phyloP scores from a whole-genome alignment of 2,113 vertebrate species.

The Labeo catla region DNA sequence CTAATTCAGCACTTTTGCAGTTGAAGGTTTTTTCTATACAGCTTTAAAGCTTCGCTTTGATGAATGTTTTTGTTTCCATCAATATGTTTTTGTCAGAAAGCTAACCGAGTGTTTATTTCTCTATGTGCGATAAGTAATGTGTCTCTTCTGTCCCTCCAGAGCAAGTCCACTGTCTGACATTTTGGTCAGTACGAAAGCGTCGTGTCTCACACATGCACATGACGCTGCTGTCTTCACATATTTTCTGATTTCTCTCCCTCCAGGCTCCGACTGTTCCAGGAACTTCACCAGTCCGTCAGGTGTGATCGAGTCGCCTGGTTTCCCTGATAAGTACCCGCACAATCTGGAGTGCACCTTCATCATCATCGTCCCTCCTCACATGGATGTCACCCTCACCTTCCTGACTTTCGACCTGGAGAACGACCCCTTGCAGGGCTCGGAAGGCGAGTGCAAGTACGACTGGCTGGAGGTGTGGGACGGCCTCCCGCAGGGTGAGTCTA shows the following conservation, averaged over 20 bases:
- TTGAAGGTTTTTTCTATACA: conserved; percentile 43
- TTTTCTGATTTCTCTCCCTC: conserved; percentile 13
- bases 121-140: neutral
- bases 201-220: neutral
- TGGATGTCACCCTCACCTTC: conserved; percentile 93
- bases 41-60: conserved; percentile 45
- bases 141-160: neutral
- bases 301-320: conserved; percentile 94
- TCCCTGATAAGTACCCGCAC: conserved; percentile 98
- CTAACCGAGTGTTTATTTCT: conserved; percentile 35
- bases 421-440: conserved; percentile 89
- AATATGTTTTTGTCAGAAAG: conserved; percentile 43
- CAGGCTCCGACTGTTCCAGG: conserved; percentile 96
- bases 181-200: conserved; percentile 7
- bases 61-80: conserved; percentile 46
- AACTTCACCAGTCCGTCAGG: conserved; percentile 91
- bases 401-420: conserved; percentile 96
- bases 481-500: conserved; percentile 88
- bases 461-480: conserved; percentile 99
- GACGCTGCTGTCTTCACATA: neutral
- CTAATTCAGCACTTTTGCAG: conserved; percentile 52
- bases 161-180: neutral
- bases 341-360: conserved; percentile 96
- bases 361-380: conserved; percentile 92
- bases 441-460: conserved; percentile 97